Evolutionary conservation across 2,797 vertebrate genomes (phyloP), one percentile per base, ranked within the genome.

Genomic region (Apogon talboti): DNA sequence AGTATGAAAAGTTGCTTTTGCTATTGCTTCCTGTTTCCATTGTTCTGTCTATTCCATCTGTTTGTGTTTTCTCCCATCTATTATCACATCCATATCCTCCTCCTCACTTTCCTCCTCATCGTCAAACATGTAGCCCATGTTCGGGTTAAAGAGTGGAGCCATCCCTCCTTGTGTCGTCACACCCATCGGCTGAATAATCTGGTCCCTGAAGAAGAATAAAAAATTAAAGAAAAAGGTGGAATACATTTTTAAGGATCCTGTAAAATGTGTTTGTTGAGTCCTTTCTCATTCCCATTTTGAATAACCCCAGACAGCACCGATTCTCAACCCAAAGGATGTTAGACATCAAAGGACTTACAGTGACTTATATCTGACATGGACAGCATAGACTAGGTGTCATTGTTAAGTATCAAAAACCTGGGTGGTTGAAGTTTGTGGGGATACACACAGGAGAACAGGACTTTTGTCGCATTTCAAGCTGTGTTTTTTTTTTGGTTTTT

Each of bases 181-280:
- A 3, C 71, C 74, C 87, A 92, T 73, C 0, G 92, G 92, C 81
- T 93, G 91, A 74, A 94, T 91, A 60, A 94, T 92, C 15, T 88
- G 88, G 38, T 87, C 76, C 58, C 93, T 93, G 70, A 49, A 1
- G 24, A 28, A 28, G 24, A 28, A 28, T 2, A 28, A 28, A 28
- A 6, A 28, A 28, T 5, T 3, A 6, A 13, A 11, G 16, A 40
- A 28, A 44, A 52, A 38, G 9, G 19, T 1, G 24, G 1, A 55
- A 37, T 4, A n/a, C 8, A 18, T 38, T 56, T 1, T 28, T n/a
- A 9, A 15, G 3, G 2, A 33, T 45, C 8, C 11, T 45, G 14
- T 18, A 28, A 13, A 38, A 11, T n/a, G 28, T 14, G 43, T 21
- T 63, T 44, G 15, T 28, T 5, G 24, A 28, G 24, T 28, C 4